Evolutionary conservation across 2,888 invertebrate genomes (phyloP), one percentile per base, ranked within the genome.

Genomic region (Lacanobia oleracea): DNA sequence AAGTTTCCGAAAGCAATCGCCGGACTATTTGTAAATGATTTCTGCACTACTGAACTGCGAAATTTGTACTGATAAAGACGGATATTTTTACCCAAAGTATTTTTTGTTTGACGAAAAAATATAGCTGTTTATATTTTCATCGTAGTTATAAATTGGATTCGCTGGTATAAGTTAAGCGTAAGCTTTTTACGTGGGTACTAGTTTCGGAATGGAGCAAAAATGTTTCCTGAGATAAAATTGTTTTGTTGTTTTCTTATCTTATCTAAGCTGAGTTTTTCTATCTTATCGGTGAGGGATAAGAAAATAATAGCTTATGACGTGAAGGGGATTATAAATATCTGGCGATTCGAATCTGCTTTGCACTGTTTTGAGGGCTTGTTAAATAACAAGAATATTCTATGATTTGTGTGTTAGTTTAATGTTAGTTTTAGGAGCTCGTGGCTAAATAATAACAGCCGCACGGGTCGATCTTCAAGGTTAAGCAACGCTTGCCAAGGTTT

Each of bases 31-130:
- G 61, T 67, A 79, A 83, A 84, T 77, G 75, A 77, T 74, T 81
- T 83, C 85, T 79, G 75, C 43, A 4, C 75, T 77, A 83, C 37
- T 81, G 85, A 84, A 73, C 85, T 67, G 81, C 2, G 45, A 78
- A 83, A 84, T 84, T 82, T 82, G 62, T 33, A 72, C 73, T 76
- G 68, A 78, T 83, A 79, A 77, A 84, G 76, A 60, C 50, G 37
- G 6, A 76, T 70, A 74, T 75, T 81, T 74, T 62, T 69, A 27
- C 54, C 18, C 33, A 67, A 69, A 50, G 48, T 63, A 65, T 51
- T 67, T 84, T 65, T 64, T 53, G 50, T 56, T 57, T 60, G 18
- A 9, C 10, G 68, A 62, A 71, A 67, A 72, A 72, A 81, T 68
- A 64, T 60, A 67, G 45, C 71, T 78, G 59, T 72, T 75, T 76